Percentiles rank a stretch among this genome's conserved stretches.
These are phyloP conservation scores for Percopsis transmontana DNA, from an alignment of 2,113 vertebrate genomes.

Conservation along the genomic window DNA sequence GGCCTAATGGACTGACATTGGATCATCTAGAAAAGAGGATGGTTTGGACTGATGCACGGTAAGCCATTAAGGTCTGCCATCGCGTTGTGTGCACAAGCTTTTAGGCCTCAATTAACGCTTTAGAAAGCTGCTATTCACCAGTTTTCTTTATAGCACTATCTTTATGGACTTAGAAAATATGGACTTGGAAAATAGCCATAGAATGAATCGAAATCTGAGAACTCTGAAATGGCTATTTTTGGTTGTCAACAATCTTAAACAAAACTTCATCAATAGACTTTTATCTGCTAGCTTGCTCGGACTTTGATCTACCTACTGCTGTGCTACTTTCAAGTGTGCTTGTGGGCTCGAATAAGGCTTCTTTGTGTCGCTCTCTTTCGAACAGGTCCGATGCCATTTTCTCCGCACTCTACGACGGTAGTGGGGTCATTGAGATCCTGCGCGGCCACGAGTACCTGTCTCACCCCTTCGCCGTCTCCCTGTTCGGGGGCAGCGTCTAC, in stretches of 20 bases:
- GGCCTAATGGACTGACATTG: constrained; percentile 97
- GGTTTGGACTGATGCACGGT: constrained; percentile 99
- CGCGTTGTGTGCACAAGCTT: constrained; percentile 5
- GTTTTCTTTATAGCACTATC: not conserved
- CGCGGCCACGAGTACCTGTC: constrained; percentile 96
- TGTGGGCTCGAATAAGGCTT: not conserved
- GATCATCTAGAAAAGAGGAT: constrained; percentile 98
- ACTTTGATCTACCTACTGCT: constrained; percentile 34
- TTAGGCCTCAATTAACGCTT: not conserved
- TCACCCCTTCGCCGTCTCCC: constrained; percentile 95
- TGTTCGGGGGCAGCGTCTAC: constrained; percentile 94
- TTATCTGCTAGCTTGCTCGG: not conserved
- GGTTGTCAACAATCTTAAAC: constrained; percentile 48
- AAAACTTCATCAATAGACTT: constrained; percentile 34
- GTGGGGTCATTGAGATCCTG: constrained; percentile 92
- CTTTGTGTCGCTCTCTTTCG: constrained; percentile 38
- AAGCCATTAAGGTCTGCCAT: constrained; percentile 19
- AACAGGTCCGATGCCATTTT: constrained; percentile 97
- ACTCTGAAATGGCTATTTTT: constrained; percentile 28
- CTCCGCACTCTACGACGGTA: constrained; percentile 95
- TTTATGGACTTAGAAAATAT: constrained; percentile 49
- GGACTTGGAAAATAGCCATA: no score
- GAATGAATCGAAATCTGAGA: constrained; percentile 48
- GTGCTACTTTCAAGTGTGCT: not conserved
- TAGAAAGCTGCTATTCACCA: not conserved